Evolutionary conservation across 2,797 vertebrate genomes (phyloP).

Genomic region (Denticeps clupeoides): DNA sequence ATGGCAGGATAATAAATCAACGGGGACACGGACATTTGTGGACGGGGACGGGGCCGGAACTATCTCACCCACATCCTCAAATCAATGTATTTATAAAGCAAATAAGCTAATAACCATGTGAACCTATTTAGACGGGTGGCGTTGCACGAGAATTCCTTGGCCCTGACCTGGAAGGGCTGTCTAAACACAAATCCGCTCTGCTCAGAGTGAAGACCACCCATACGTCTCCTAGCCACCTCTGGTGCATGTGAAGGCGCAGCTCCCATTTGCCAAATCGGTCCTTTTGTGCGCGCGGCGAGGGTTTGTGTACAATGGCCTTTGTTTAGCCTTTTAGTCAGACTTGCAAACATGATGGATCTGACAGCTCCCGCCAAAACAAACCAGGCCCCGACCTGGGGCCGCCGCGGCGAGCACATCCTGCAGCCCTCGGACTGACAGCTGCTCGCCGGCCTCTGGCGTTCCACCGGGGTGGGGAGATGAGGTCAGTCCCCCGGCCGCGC

Average conservation of each 20-base stretch:
- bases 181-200: constrained; percentile 56
- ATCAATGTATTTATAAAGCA: constrained; percentile 72
- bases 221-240: constrained; percentile 38
- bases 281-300: constrained; percentile 1
- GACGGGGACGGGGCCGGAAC: too few relatives aligned
- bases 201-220: constrained; percentile 59
- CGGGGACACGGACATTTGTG: too few relatives aligned
- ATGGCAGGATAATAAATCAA: too few relatives aligned
- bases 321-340: constrained; percentile 14
- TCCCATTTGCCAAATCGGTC: constrained; percentile 6
- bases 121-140: constrained; percentile 53
- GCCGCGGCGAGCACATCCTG: too few relatives aligned
- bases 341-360: constrained; percentile 14
- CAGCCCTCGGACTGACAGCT: too few relatives aligned
- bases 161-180: constrained; percentile 53
- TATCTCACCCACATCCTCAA: constrained; percentile 34
- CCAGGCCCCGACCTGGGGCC: too few relatives aligned
- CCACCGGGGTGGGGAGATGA: not conserved
- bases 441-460: too few relatives aligned
- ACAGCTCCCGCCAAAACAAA: constrained; percentile 12
- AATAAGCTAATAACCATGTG: constrained; percentile 65
- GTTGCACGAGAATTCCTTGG: constrained; percentile 55
- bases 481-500: too few relatives aligned
- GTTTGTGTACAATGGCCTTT: constrained; percentile 1
- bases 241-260: constrained; percentile 8